Conservation (phyloP, 2,797 vertebrate species). For the Xerus rutilus region DNA sequence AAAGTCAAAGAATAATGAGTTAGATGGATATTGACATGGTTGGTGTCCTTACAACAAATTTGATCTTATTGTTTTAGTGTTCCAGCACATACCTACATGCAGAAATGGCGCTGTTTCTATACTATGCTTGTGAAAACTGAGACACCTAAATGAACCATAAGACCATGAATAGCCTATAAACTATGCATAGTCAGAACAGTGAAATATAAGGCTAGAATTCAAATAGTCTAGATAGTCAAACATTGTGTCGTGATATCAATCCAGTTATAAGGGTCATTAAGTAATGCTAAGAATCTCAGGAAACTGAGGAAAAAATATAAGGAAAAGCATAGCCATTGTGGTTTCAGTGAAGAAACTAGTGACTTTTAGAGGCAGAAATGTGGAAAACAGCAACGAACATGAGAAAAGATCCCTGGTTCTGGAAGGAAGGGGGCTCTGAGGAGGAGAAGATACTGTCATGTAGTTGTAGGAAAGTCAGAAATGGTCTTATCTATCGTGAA, state of each 20-base stretch:
- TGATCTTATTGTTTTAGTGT: not conserved
- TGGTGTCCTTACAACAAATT: not conserved
- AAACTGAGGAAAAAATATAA: not conserved
- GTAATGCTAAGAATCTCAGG: not conserved
- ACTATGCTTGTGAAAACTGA: not conserved
- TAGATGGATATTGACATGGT: not conserved
- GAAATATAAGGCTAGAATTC: not conserved
- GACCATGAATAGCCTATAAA: constrained; percentile 9
- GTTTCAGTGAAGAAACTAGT: not conserved
- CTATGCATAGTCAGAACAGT: not conserved
- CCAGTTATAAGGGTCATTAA: not conserved
- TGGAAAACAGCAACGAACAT: not conserved
- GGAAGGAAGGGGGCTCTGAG: not conserved
- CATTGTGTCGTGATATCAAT: not conserved
- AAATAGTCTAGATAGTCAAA: not conserved
- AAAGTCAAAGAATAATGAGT: not conserved
- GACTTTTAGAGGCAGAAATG: not conserved
- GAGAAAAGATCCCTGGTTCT: not conserved
- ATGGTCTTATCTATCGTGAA: not conserved
- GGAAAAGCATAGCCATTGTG: not conserved
- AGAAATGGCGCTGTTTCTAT: not conserved
- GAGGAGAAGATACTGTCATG: not conserved
- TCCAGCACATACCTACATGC: not conserved
- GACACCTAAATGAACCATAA: not conserved
- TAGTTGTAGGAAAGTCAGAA: not conserved